Conservation (phyloP, 2,888 invertebrate species). For the Trissoscelio sp. region DNA sequence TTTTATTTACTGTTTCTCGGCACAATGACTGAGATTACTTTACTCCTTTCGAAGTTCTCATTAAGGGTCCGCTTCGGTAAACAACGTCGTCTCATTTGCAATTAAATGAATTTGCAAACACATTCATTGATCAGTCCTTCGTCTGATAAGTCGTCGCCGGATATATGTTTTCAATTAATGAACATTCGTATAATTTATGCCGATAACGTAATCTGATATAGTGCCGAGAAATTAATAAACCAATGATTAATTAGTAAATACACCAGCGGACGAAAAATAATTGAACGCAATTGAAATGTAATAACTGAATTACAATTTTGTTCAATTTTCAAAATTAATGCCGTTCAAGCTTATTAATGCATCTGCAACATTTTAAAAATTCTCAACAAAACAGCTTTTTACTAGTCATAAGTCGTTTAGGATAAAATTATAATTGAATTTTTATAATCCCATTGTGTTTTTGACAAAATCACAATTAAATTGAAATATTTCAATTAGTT, state of each 20-base stretch:
- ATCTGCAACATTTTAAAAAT: too few relatives aligned
- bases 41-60: conserved; percentile 56
- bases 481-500: too few relatives aligned
- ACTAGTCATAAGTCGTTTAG: too few relatives aligned
- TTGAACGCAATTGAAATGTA: too few relatives aligned
- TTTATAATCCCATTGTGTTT: too few relatives aligned
- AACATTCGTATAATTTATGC: conserved; percentile 45
- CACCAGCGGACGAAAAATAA: too few relatives aligned
- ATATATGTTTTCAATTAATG: conserved; percentile 59
- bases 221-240: conserved; percentile 41
- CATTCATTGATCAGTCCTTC: conserved; percentile 52
- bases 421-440: too few relatives aligned
- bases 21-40: conserved; percentile 51
- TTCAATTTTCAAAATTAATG: too few relatives aligned
- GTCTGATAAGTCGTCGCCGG: conserved; percentile 42
- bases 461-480: too few relatives aligned
- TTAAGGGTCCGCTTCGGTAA: conserved; percentile 51
- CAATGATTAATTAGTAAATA: conserved; percentile 49
- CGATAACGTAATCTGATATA: conserved; percentile 6
- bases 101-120: conserved; percentile 64
- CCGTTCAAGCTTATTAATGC: too few relatives aligned
- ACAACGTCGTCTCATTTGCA: conserved; percentile 64
- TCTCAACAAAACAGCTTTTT: too few relatives aligned
- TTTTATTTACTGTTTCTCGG: conserved; percentile 50
- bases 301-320: too few relatives aligned